phyloP scores from a whole-genome alignment of 2,113 vertebrate species.

The Tringa solitaria region DNA sequence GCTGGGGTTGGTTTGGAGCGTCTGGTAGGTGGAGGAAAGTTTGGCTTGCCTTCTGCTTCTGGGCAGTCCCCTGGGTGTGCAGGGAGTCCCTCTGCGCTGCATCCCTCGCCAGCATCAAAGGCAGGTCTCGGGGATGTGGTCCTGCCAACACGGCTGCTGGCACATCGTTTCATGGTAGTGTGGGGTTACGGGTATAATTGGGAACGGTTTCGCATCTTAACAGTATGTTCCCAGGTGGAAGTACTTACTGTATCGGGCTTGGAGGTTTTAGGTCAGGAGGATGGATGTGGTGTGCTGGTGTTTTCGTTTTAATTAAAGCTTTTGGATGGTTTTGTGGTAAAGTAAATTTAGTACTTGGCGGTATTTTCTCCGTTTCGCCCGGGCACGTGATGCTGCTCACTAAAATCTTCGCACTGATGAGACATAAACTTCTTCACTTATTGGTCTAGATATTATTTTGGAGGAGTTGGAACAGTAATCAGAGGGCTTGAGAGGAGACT shows the following conservation, averaged over 20 bases:
- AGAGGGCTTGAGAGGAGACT: neutral
- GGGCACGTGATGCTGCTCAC: neutral
- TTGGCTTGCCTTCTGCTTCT: neutral
- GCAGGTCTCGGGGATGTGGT: neutral
- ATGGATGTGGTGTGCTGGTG: accelerated
- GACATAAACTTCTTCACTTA: accelerated
- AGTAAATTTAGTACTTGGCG: neutral
- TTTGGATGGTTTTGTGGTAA: neutral
- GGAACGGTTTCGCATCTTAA: accelerated
- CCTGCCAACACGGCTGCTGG: no score
- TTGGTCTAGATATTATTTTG: neutral
- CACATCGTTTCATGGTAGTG: accelerated
- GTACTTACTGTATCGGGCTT: accelerated
- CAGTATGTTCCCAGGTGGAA: accelerated
- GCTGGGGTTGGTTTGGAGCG: neutral
- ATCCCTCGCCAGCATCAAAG: accelerated
- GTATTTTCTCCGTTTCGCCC: neutral
- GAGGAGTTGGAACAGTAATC: neutral
- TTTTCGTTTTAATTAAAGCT: neutral
- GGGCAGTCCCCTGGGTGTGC: neutral
- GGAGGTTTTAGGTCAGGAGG: accelerated
- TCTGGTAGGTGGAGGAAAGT: neutral
- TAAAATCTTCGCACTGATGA: neutral
- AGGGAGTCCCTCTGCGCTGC: neutral
- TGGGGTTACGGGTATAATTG: accelerated